Percentiles rank a stretch among this genome's conserved stretches.
Evolutionary conservation across 1,140 invertebrate species (phyloP).

Genomic region (Laodelphax striatellus): DNA sequence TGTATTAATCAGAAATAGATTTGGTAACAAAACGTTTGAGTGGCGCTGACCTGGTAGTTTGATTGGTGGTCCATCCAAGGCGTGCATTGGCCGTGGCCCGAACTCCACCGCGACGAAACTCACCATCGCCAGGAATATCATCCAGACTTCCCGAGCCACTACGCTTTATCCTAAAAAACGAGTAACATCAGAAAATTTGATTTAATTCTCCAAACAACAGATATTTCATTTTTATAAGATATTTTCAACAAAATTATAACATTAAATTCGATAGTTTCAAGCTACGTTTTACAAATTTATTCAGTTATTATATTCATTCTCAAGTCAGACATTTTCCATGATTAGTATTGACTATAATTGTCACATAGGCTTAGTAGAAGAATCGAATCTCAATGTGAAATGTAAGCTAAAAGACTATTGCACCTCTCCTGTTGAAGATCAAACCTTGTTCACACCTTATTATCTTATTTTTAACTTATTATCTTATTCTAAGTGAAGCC

Average conservation of each 20-base stretch:
- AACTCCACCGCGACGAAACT: conserved; percentile 58
- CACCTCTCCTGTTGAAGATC: too few species aligned
- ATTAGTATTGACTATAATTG: too few species aligned
- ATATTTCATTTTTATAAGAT: background rate
- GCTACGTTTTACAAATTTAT: too few species aligned
- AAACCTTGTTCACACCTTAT: too few species aligned
- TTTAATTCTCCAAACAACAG: background rate
- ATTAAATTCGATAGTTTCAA: background rate
- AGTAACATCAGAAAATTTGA: conserved; percentile 1
- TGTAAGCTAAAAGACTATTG: too few species aligned
- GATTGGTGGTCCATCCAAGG: conserved; percentile 48
- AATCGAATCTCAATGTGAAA: too few species aligned
- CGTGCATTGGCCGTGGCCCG: conserved; percentile 65
- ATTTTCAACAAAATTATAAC: background rate
- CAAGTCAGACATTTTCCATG: background rate
- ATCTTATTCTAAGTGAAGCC: background rate
- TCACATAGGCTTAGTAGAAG: too few species aligned
- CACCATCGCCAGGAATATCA: conserved; percentile 42
- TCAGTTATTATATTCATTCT: too few species aligned
- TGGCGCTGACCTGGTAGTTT: background rate
- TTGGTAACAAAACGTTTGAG: too few species aligned
- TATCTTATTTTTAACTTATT: too few species aligned
- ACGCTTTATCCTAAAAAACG: conserved; percentile 42
- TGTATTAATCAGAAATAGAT: too few species aligned
- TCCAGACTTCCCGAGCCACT: conserved; percentile 62